Evolutionary conservation across 2,797 vertebrate genomes (phyloP), one percentile per base, ranked within the genome.

Genomic region (Adrianichthys oophorus): DNA sequence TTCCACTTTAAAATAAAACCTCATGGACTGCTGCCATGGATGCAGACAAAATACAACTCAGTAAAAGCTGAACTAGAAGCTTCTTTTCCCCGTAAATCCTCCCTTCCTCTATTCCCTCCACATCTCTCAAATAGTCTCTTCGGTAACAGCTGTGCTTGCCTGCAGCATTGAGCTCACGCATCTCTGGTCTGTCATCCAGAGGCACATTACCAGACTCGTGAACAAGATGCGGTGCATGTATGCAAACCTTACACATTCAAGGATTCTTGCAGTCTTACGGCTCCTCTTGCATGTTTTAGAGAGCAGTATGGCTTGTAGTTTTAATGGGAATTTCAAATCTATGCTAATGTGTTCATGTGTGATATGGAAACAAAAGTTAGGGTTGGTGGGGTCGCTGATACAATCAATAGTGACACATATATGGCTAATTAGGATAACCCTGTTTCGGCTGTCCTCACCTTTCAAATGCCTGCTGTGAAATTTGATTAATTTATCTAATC

Each of bases 81-180:
- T 54, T 48, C 29, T 54, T 23, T 51, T 48, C 41, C 23, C 32
- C 15, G 1, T 21, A 21, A 29, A 52, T 49, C 26, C 45, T 45
- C 41, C 23, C 41, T 23, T 57, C 42, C 42, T 2, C 41, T 51
- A 17, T 26, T 32, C 41, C 55, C 52, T 67, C 23, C 18, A 12
- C 48, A 19, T 59, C 48, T 45, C 26, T 54, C 24, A 23, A 23
- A 26, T 47, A 32, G 48, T 24, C 44, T 51, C 60, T 52, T 65
- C 61, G 56, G 53, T 70, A 92, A 87, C 86, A 93, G 86, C 87
- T 92, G 86, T 77, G 83, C 78, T 85, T 70, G 64, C 76, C 86
- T 83, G 84, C 76, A 86, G 79, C 74, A 0, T 66, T 72, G 75
- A 19, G 2, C 64, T 58, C 68, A 64, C 77, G 45, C 7, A 4